Base-by-base conservation (phyloP, 2,113 vertebrate species). In the Sphyrna mokarran region DNA sequence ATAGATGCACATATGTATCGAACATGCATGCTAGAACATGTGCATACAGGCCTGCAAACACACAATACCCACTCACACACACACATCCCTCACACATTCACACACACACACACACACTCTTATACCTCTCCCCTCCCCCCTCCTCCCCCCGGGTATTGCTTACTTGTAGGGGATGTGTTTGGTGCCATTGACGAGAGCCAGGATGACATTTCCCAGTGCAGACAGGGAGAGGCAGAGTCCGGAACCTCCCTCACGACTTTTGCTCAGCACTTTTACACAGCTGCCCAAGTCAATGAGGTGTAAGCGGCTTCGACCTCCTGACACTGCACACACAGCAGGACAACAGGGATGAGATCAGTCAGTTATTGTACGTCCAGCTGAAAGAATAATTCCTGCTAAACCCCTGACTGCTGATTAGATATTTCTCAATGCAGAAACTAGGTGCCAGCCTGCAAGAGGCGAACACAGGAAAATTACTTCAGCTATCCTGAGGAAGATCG, bases 131-230 rank as follows among this genome's bases (percentile, higher is more conserved):
- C 48, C 48, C 48, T 3, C 43, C 43, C 43, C 43, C 43, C 43
- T 1, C n/a, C n/a, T n/a, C n/a, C n/a, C 48, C 48, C 48, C 3
- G 48, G 48, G 48, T 54, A 96, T 1, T 96, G 97, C 98, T 97
- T 98, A 99, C 99, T 99, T 99, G 98, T 99, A 99, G 0, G 99
- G 99, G 97, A 99, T 99, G 97, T 99, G 99, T 96, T 99, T 99
- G 98, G 99, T 99, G 96, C 99, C 99, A 0, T 99, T 99, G 98
- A 99, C 99, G n/a, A 99, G 98, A 85, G 99, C 98, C 0, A 99
- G 98, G 97, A 99, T 99, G 97, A 99, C 99, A 5, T 99, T 99
- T 87, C 99, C 99, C 95, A 99, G 98, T 3, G 99, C 99, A 0
- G 99, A 99, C 96, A 99, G 97, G 0, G 99, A 99, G 40, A 99